A percentile compares a stretch with the other conserved stretches of the same genome.
Evolutionary conservation across 2,888 invertebrate genomes (phyloP).

Genomic region (Napeogenes sylphis): DNA sequence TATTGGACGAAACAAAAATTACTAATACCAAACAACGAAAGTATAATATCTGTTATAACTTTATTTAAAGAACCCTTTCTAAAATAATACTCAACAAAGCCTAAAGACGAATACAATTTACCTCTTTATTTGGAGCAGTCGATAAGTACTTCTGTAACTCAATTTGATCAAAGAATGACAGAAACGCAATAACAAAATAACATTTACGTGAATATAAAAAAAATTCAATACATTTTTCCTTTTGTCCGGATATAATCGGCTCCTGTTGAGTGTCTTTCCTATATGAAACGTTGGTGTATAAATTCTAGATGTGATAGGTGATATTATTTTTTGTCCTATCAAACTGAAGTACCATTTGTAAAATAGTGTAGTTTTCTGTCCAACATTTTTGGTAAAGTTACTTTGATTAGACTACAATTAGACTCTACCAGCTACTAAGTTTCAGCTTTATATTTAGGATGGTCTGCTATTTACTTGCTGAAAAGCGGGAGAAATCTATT

Average conservation of each 20-base stretch:
- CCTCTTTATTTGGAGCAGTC: constrained; percentile 20
- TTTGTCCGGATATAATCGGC: constrained; percentile 51
- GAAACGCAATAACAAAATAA: constrained; percentile 39
- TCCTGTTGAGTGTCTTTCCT: constrained; percentile 38
- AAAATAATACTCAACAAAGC: not conserved
- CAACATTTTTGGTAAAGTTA: no score
- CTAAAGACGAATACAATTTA: constrained; percentile 14
- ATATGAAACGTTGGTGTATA: constrained; percentile 36
- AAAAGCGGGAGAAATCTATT: no score
- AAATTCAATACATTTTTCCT: constrained; percentile 46
- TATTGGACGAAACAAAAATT: no score
- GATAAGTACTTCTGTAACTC: constrained; percentile 29
- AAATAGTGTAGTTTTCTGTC: no score
- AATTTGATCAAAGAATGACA: constrained; percentile 34
- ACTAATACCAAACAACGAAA: no score
- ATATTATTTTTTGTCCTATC: not conserved
- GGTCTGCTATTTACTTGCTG: no score
- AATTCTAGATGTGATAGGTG: constrained; percentile 26
- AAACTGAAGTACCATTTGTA: no score
- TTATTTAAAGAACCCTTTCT: not conserved
- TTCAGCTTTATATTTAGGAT: no score
- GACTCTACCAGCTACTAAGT: no score
- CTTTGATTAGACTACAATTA: no score
- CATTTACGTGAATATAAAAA: constrained; percentile 46
- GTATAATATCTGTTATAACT: no score